These are phyloP conservation scores for Progne subis DNA, from an alignment of 2,113 vertebrate species.

Conservation along the genomic window DNA sequence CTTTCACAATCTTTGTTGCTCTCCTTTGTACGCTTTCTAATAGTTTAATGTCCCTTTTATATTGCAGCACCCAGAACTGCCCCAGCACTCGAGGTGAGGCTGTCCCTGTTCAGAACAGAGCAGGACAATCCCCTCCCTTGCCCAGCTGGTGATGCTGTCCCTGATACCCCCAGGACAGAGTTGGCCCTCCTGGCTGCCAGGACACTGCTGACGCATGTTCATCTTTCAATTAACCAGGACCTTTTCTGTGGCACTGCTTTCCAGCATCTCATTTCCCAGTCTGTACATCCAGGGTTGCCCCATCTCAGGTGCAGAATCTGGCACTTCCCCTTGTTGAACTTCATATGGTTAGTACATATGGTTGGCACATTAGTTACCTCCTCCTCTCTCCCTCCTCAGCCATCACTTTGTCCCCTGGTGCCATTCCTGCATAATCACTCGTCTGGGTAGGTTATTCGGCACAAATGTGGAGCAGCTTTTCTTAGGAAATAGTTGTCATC, in stretches of 20 bases:
- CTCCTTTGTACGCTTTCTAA: fast-evolving
- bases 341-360: background rate
- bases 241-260: background rate
- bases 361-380: background rate
- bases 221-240: background rate
- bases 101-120: background rate
- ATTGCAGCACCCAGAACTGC: background rate
- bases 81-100: fast-evolving
- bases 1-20: background rate
- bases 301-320: background rate
- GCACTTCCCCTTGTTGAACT: background rate
- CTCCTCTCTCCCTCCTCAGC: background rate
- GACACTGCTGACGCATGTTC: background rate
- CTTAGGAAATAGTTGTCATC: background rate
- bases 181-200: background rate
- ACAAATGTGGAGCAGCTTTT: background rate
- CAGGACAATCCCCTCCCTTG: background rate
- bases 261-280: background rate
- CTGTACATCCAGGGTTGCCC: background rate
- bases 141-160: fast-evolving
- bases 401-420: background rate
- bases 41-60: background rate
- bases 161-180: background rate
- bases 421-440: background rate
- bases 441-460: background rate